phyloP scores from a whole-genome alignment of 2,888 invertebrate genomes.

The Drosophila mettleri region DNA sequence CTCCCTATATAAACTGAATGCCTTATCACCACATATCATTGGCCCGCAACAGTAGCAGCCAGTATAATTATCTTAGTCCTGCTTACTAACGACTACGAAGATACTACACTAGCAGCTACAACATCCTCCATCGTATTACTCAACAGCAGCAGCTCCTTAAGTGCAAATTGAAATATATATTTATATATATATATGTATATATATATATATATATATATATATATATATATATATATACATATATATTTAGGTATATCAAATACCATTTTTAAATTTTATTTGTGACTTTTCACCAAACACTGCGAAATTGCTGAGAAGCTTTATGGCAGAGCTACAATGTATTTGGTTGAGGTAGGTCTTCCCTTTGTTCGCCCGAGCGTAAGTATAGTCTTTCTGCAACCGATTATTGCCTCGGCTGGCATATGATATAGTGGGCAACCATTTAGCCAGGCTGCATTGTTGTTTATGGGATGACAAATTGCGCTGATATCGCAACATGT shows the following conservation, averaged over 20 bases:
- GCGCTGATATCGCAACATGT: constrained; percentile 79
- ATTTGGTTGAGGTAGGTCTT: constrained; percentile 31
- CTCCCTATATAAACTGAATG: constrained; percentile 22
- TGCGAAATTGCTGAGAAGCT: neutral
- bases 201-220: no score
- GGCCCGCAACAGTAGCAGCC: constrained; percentile 5
- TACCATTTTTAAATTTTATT: no score
- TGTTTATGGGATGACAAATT: constrained; percentile 81
- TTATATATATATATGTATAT: no score
- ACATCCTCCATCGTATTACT: neutral
- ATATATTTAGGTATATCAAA: no score
- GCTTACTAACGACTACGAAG: neutral
- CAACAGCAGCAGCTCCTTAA: neutral
- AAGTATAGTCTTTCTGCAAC: constrained; percentile 36
- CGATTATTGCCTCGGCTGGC: constrained; percentile 48
- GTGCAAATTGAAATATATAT: no score
- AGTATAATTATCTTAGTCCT: neutral
- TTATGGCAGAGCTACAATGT: neutral
- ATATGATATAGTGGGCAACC: constrained; percentile 48
- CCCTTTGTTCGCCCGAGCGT: constrained; percentile 13
- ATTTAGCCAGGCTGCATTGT: constrained; percentile 68
- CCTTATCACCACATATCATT: neutral
- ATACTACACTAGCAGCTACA: neutral
- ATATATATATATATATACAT: no score
- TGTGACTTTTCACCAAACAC: no score